Base-by-base conservation (phyloP, 1,140 invertebrate genomes). In the Achroia grisella region DNA sequence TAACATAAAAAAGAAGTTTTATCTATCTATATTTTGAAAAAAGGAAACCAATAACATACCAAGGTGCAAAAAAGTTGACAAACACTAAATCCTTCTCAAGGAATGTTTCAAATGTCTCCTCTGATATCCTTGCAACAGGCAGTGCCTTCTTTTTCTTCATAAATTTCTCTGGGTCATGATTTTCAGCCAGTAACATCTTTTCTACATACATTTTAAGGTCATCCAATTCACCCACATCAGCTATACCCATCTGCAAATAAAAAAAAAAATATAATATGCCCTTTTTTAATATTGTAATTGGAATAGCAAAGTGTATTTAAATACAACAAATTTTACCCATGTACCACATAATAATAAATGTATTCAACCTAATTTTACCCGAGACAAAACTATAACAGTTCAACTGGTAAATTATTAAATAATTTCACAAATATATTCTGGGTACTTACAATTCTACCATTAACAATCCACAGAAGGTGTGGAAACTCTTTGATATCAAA, bases 161-260 rank as follows among this genome's bases (percentile, higher is more conserved):
- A 41, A 82, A 85, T 43, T 82, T 81, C 1, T 82, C 75, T 1
- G 81, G 81, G 33, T 85, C 75, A 56, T 85, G 78, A 56, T 82
- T 85, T 51, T 85, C 81, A 4, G 73, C 44, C 3, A 82, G 57
- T 4, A 76, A 37, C 81, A 85, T 85, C 52, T 65, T 79, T 14
- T 82, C 67, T 9, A 85, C 68, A 55, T 69, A 85, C 3, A 45
- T 45, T 44, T 73, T 71, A 0, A 85, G 57, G 0, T 72, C 69
- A 35, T 66, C 56, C 41, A 80, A 52, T 6, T 60, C 75, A 1
- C 63, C 43, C 0, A 42, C 62, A 15, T 68, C 59, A 2, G 76
- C 54, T 29, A 66, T 49, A 28, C 78, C 76, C 73, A 82, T 78
- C 80, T 84, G 39, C 4, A 54, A 55, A 52, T 8, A 43, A 32